Evolutionary conservation across 2,888 invertebrate genomes (phyloP).

Genomic region (Meiosimyza platycephala): DNA sequence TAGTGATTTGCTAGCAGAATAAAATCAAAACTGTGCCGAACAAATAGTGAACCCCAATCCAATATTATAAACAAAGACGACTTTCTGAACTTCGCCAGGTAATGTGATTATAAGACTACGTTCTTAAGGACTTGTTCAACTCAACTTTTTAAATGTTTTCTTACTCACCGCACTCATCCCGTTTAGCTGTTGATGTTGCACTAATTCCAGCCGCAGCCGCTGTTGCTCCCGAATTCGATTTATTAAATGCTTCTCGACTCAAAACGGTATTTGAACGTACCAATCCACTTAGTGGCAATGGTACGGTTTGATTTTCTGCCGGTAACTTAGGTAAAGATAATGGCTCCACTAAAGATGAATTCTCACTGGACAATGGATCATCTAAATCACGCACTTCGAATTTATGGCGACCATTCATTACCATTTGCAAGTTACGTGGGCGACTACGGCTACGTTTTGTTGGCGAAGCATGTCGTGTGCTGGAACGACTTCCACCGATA

Average conservation of each 20-base stretch:
- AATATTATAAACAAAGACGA: too few species aligned
- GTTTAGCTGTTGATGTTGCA: background rate
- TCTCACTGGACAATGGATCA: slow-evolving; percentile 67
- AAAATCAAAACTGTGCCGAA: too few species aligned
- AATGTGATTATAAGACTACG: too few species aligned
- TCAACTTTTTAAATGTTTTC: background rate
- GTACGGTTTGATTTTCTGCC: slow-evolving; percentile 60
- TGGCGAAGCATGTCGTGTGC: slow-evolving; percentile 49
- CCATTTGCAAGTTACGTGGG: slow-evolving; percentile 79
- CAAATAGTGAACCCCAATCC: too few species aligned
- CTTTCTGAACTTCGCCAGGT: too few species aligned
- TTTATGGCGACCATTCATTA: slow-evolving; percentile 77
- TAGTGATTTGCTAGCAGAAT: too few species aligned
- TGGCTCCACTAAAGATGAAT: slow-evolving; percentile 62
- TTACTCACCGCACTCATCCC: slow-evolving; percentile 24
- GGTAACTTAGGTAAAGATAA: slow-evolving; percentile 65
- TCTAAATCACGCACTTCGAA: slow-evolving; percentile 79
- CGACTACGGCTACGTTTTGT: slow-evolving; percentile 68
- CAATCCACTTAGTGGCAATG: slow-evolving; percentile 63
- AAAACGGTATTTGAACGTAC: slow-evolving; percentile 65
- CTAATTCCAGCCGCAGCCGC: background rate
- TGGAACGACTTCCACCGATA: slow-evolving; percentile 48
- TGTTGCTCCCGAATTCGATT: background rate
- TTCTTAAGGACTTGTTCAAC: too few species aligned
- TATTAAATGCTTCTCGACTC: slow-evolving; percentile 56